Evolutionary conservation across 1,140 invertebrate species (phyloP).

Genomic region (Hydropsyche tenuis): DNA sequence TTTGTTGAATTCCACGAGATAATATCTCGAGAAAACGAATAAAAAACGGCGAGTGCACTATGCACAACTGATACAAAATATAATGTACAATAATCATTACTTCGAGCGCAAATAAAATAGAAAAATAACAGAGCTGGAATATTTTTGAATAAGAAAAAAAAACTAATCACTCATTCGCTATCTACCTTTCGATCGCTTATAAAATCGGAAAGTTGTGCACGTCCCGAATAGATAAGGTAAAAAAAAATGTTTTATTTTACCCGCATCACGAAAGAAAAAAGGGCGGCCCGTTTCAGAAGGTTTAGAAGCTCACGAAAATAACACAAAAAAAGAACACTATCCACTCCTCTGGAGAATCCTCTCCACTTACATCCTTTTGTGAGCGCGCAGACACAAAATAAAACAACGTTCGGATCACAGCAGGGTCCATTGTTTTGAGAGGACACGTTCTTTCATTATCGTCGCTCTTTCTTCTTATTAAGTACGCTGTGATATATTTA

Average conservation of each 20-base stretch:
- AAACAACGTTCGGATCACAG: slow-evolving; percentile 26
- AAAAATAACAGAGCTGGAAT: no score
- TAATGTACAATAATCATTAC: no score
- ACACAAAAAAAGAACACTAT: slow-evolving; percentile 21
- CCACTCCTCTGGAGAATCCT: slow-evolving; percentile 29
- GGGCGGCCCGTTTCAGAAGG: slow-evolving; percentile 26
- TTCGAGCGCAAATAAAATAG: no score
- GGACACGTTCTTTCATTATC: slow-evolving; percentile 10
- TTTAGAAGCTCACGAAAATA: slow-evolving; percentile 7
- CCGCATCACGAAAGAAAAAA: slow-evolving; percentile 28
- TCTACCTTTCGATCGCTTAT: background rate
- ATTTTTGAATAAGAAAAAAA: no score
- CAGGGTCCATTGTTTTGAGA: slow-evolving; percentile 31
- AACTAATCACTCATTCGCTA: no score
- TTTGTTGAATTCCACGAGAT: slow-evolving; percentile 5
- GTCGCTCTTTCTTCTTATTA: slow-evolving; percentile 6
- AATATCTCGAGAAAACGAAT: background rate
- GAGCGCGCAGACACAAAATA: slow-evolving; percentile 32
- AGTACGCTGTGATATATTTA: no score
- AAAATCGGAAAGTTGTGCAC: background rate
- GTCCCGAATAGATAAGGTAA: background rate
- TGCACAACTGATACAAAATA: no score
- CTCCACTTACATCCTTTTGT: slow-evolving; percentile 37
- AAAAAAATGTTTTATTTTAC: slow-evolving; percentile 1
- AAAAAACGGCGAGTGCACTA: no score